Percentiles rank a stretch among this genome's conserved stretches.
Conservation (phyloP, 2,888 invertebrate genomes). For the Oligia fasciuncula region DNA sequence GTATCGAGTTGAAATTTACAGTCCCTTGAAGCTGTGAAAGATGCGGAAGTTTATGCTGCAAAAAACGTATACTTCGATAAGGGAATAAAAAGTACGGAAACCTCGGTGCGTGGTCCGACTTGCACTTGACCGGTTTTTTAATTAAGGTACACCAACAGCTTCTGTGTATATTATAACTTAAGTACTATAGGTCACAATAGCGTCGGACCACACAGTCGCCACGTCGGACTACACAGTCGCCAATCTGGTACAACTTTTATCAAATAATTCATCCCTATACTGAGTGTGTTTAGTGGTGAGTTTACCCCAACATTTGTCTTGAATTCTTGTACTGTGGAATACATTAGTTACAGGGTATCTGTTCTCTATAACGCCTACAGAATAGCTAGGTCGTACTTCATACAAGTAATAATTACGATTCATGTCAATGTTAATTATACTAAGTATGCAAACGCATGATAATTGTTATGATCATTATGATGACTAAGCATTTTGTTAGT, state of each 20-base stretch:
- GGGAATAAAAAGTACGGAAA: too few relatives aligned
- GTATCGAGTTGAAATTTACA: too few relatives aligned
- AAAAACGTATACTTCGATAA: too few relatives aligned
- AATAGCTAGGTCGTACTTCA: not conserved
- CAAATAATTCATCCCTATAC: not conserved
- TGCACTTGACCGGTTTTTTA: too few relatives aligned
- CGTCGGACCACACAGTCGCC: too few relatives aligned
- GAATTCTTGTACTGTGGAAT: not conserved
- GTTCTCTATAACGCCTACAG: not conserved
- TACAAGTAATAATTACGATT: not conserved
- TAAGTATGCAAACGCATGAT: constrained; percentile 4
- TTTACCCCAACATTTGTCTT: not conserved
- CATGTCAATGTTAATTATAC: not conserved
- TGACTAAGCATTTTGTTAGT: not conserved
- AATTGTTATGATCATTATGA: not conserved
- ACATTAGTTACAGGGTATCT: not conserved
- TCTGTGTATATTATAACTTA: too few relatives aligned
- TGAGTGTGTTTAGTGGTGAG: not conserved
- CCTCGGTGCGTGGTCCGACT: too few relatives aligned
- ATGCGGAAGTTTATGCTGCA: too few relatives aligned
- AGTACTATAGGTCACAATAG: too few relatives aligned
- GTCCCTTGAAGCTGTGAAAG: too few relatives aligned
- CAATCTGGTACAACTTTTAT: not conserved
- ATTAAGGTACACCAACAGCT: too few relatives aligned
- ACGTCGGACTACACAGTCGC: too few relatives aligned